Percentiles rank a stretch among this genome's conserved stretches.
Evolutionary conservation across 2,797 vertebrate genomes (phyloP).

Genomic region (Ataeniobius toweri): DNA sequence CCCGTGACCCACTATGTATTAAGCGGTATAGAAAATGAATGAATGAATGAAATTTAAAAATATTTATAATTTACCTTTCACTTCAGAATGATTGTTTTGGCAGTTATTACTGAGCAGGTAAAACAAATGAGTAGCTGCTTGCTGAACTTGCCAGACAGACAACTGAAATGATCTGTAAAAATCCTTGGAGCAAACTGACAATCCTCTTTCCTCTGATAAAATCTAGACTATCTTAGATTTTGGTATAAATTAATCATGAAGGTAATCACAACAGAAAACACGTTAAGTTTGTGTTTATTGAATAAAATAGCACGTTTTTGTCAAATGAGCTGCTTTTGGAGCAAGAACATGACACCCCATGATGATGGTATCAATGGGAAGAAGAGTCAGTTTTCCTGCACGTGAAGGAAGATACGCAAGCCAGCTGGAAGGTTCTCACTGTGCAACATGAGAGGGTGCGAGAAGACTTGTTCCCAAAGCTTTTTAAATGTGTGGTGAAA

Average conservation of each 20-base stretch:
- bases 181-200: not conserved
- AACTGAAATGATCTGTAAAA: not conserved
- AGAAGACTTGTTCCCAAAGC: slow-evolving; percentile 41
- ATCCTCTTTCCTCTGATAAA: not conserved
- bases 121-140: not conserved
- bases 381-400: slow-evolving; percentile 51
- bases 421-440: slow-evolving; percentile 47
- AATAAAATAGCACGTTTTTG: slow-evolving; percentile 6
- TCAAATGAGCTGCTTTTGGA: slow-evolving; percentile 7
- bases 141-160: not conserved
- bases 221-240: not conserved
- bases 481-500: slow-evolving; percentile 62
- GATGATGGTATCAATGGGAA: slow-evolving; percentile 43
- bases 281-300: not conserved
- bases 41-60: not conserved
- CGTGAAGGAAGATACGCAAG: slow-evolving; percentile 41
- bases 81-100: not conserved
- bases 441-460: slow-evolving; percentile 53
- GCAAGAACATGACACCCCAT: slow-evolving; percentile 16
- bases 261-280: not conserved
- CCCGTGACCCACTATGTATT: too few species aligned
- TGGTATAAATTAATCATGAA: not conserved
- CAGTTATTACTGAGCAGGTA: not conserved
- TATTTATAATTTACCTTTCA: not conserved
- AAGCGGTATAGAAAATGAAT: too few species aligned